These are phyloP conservation scores for Heliornis fulica DNA, from an alignment of 2,113 vertebrate genomes.

Conservation along the genomic window DNA sequence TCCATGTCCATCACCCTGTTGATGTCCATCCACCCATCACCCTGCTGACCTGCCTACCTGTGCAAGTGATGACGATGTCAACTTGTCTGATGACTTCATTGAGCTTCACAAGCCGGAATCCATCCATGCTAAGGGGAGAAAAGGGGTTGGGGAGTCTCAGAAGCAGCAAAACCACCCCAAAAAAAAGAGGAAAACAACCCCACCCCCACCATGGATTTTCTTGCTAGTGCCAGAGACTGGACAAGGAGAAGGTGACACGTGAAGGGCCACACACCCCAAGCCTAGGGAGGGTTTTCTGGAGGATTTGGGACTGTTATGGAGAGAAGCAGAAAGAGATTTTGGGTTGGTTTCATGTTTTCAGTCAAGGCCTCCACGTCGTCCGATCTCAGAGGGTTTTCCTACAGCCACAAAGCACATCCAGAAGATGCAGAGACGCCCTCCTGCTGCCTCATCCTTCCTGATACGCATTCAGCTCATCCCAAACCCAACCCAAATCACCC, in stretches of 20 bases:
- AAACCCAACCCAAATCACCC: not conserved
- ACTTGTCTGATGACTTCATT: conserved; percentile 97
- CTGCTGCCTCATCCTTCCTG: not conserved
- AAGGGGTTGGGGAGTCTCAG: not conserved
- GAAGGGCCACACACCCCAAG: rapidly evolving
- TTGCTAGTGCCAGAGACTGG: not conserved
- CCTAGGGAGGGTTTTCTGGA: not conserved
- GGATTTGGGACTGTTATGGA: not conserved
- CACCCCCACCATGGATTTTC: rapidly evolving
- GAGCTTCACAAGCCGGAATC: conserved; percentile 96
- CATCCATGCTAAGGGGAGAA: conserved; percentile 87
- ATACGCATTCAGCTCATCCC: not conserved
- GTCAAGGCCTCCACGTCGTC: not conserved
- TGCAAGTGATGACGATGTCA: conserved; percentile 98
- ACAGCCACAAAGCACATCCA: not conserved
- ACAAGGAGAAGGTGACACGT: rapidly evolving
- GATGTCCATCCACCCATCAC: too few relatives aligned
- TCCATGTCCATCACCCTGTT: too few relatives aligned
- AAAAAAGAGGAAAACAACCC: not conserved
- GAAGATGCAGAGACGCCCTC: not conserved
- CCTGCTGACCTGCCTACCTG: too few relatives aligned
- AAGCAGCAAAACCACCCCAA: not conserved
- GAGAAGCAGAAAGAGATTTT: not conserved
- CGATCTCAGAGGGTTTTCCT: not conserved
- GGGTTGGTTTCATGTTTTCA: not conserved